phyloP scores from a whole-genome alignment of 2,888 invertebrate species.

The Tromatobia lineatoria region DNA sequence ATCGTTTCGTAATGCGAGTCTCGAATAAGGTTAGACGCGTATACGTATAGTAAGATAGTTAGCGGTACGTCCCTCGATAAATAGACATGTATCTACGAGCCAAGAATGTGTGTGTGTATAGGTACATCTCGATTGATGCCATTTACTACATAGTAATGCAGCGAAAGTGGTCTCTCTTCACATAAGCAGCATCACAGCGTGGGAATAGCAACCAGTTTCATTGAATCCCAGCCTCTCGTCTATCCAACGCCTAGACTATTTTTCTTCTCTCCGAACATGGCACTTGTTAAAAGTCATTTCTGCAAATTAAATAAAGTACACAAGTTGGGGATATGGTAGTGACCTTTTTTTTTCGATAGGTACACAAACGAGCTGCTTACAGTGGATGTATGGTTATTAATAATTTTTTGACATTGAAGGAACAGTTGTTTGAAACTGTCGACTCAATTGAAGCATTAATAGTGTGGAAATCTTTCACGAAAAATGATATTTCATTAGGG shows the following conservation, averaged over 20 bases:
- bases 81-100: not conserved
- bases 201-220: slow-evolving; percentile 77
- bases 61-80: not conserved
- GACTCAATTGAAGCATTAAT: too few species aligned
- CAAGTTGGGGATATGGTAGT: too few species aligned
- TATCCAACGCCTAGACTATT: slow-evolving; percentile 52
- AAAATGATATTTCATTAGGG: too few species aligned
- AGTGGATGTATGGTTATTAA: too few species aligned
- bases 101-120: not conserved
- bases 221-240: slow-evolving; percentile 43
- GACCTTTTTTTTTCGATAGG: too few species aligned
- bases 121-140: slow-evolving; percentile 17
- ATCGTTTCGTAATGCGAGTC: slow-evolving; percentile 49
- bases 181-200: slow-evolving; percentile 75
- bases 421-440: too few species aligned
- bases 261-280: not conserved
- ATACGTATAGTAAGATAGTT: slow-evolving; percentile 72
- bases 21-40: slow-evolving; percentile 12
- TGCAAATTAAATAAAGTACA: not conserved
- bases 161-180: slow-evolving; percentile 76
- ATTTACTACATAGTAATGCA: slow-evolving; percentile 48
- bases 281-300: not conserved
- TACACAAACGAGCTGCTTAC: too few species aligned
- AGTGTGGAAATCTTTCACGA: too few species aligned
- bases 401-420: too few species aligned